Conservation (phyloP, 2,797 vertebrate genomes). For the Notolabrus celidotus region DNA sequence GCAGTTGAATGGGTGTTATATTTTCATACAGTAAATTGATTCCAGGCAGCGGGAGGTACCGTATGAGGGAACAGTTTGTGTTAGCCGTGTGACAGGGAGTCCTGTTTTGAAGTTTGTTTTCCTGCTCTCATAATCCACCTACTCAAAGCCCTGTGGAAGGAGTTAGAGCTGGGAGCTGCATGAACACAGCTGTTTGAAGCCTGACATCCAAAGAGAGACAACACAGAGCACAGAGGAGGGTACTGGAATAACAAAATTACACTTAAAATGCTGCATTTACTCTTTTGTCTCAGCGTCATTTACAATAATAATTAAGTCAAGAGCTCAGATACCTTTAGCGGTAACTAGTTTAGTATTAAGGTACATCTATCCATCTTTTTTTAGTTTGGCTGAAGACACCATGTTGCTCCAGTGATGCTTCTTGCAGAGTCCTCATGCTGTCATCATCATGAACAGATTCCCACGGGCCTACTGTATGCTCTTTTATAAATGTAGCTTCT, state of each 20-base stretch:
- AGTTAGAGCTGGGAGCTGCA: conserved; percentile 28
- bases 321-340: not conserved
- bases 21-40: conserved; percentile 54
- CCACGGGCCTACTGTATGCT: conserved; percentile 27
- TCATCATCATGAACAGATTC: conserved; percentile 28
- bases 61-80: conserved; percentile 40
- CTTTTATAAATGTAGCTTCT: conserved; percentile 42
- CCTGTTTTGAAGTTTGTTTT: conserved; percentile 77
- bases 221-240: conserved; percentile 23
- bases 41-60: conserved; percentile 52
- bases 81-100: conserved; percentile 45
- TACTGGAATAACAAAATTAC: conserved; percentile 40
- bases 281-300: conserved; percentile 26
- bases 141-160: conserved; percentile 66
- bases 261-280: conserved; percentile 42
- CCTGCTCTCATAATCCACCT: conserved; percentile 73
- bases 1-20: conserved; percentile 8
- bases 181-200: conserved; percentile 61
- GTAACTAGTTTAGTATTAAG: conserved; percentile 17
- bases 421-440: conserved; percentile 8
- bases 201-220: conserved; percentile 45
- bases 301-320: conserved; percentile 12
- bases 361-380: not conserved
- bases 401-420: conserved; percentile 1
- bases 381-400: not conserved